These are phyloP conservation scores for Rissa tridactyla DNA, from an alignment of 2,113 vertebrate species.

Conservation along the genomic window DNA sequence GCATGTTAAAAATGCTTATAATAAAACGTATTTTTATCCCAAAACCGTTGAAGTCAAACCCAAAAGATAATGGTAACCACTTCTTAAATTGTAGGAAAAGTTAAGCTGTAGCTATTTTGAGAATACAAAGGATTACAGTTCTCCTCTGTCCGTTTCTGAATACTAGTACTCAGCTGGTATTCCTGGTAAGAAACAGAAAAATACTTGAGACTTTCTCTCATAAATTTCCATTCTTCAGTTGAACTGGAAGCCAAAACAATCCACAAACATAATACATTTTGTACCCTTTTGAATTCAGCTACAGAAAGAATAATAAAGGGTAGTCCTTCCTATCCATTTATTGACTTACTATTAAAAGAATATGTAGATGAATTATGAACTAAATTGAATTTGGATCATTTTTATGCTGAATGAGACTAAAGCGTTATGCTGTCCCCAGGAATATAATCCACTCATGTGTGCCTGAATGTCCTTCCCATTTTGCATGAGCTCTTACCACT, in stretches of 20 bases:
- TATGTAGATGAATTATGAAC: neutral
- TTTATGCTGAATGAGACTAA: neutral
- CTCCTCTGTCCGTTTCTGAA: neutral
- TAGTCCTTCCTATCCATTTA: neutral
- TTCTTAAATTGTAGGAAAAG: neutral
- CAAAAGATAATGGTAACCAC: neutral
- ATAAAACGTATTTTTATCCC: neutral
- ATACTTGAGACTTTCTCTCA: neutral
- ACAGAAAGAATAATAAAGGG: neutral
- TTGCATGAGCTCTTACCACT: neutral
- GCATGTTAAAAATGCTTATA: neutral
- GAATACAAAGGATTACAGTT: neutral
- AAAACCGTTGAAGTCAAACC: neutral
- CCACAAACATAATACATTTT: neutral
- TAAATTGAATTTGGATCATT: neutral
- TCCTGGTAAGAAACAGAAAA: neutral
- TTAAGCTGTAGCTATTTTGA: neutral
- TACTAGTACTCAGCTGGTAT: neutral
- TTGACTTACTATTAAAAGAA: neutral
- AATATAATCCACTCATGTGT: neutral
- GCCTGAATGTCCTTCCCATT: neutral
- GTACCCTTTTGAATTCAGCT: neutral
- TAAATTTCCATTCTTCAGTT: neutral
- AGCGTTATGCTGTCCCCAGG: neutral
- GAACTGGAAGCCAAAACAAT: neutral